phyloP scores from a whole-genome alignment of 2,888 invertebrate genomes.

The Cephus spinipes region DNA sequence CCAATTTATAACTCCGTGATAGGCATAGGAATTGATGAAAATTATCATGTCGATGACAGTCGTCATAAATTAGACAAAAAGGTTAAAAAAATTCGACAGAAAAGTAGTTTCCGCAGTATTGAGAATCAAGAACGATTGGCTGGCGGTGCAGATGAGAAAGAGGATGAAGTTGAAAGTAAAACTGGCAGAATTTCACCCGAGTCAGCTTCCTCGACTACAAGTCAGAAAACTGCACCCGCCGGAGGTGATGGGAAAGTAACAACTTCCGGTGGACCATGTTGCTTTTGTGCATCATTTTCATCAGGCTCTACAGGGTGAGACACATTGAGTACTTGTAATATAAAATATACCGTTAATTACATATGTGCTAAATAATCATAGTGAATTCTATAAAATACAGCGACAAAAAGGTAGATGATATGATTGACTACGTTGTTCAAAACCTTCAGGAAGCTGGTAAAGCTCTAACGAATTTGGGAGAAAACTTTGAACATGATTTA shows the following conservation, averaged over 20 bases:
- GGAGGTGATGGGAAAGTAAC: neutral
- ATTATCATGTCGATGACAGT: neutral
- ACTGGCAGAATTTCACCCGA: neutral
- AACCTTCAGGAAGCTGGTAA: conserved; percentile 57
- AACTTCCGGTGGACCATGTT: neutral
- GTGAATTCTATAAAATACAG: conserved; percentile 29
- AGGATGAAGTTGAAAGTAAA: conserved; percentile 6
- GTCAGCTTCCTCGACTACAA: neutral
- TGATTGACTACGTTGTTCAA: conserved; percentile 53
- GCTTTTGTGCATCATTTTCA: conserved; percentile 9
- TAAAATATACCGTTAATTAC: neutral
- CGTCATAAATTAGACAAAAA: conserved; percentile 18
- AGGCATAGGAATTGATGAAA: neutral
- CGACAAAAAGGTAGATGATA: conserved; percentile 54
- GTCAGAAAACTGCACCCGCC: neutral
- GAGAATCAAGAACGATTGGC: conserved; percentile 24
- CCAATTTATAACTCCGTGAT: neutral
- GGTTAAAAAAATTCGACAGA: conserved; percentile 20
- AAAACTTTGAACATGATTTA: conserved; percentile 59
- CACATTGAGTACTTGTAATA: neutral
- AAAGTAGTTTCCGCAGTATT: conserved; percentile 13
- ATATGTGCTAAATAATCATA: neutral
- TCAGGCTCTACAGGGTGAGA: conserved; percentile 24
- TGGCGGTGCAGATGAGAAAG: conserved; percentile 30
- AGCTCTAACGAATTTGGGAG: conserved; percentile 49